phyloP scores from a whole-genome alignment of 1,140 invertebrate species.

The Plutomurus gul region DNA sequence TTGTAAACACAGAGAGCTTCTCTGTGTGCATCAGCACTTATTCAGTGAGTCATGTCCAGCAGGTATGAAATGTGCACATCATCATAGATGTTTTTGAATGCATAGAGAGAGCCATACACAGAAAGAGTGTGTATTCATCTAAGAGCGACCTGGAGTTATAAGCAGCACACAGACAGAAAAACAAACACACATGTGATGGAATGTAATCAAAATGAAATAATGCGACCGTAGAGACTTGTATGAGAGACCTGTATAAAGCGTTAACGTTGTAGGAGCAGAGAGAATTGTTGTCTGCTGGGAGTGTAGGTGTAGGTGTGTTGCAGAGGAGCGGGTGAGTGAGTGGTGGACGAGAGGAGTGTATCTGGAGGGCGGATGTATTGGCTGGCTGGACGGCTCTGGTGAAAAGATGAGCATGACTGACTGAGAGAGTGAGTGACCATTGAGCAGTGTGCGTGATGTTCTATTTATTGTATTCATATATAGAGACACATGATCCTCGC shows the following conservation, averaged over 20 bases:
- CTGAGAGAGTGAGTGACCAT: background rate
- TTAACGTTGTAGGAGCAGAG: background rate
- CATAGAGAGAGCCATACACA: too few species aligned
- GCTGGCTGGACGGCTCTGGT: background rate
- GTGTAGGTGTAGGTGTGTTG: background rate
- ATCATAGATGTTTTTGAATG: too few species aligned
- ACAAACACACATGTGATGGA: too few species aligned
- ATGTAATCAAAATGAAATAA: too few species aligned
- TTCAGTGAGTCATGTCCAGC: too few species aligned
- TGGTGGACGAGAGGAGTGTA: background rate
- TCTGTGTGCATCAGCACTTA: background rate
- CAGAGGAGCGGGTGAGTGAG: background rate
- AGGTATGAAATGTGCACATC: too few species aligned
- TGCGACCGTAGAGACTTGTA: background rate
- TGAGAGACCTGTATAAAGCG: background rate
- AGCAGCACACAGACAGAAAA: too few species aligned
- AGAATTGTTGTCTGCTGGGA: background rate
- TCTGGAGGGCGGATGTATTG: constrained; percentile 4
- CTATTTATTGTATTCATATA: constrained; percentile 2
- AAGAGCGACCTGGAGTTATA: too few species aligned
- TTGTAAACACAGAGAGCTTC: background rate
- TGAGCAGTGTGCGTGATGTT: constrained; percentile 38
- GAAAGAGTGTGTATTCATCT: too few species aligned
- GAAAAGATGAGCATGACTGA: constrained; percentile 45
- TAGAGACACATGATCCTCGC: background rate